Base-by-base conservation (phyloP, 2,113 vertebrate species). In the Dipodomys spectabilis region DNA sequence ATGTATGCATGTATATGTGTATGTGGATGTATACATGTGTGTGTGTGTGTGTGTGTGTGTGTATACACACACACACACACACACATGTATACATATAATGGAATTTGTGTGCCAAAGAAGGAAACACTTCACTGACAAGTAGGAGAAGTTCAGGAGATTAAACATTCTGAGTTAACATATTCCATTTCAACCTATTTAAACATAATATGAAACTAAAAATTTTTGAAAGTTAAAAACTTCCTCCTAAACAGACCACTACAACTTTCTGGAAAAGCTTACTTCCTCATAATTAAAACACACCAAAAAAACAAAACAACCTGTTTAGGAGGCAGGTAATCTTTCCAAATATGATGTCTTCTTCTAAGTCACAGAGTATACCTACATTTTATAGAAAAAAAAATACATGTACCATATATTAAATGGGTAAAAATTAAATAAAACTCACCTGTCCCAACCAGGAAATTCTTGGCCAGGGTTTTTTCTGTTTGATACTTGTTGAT, bases 361-460 rank as follows among this genome's bases (percentile, higher is more conserved):
- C 71, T 67, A 84, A 25, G 39, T 3, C 30, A 83, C 0, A 82
- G 8, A 89, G 84, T 30, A 94, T 69, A 60, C 30, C 35, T 94
- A 22, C 6, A 82, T 69, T 27, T 84, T 82, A 94, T 11, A 89
- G 22, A 57, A 64, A 25, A 19, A 27, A 91, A 60, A 23, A 79
- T 28, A 83, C 23, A 80, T 60, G 44, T 74, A 91, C 82, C 32
- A 79, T 18, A 65, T 67, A 90, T 57, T 87, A 77, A 90, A 68
- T 18, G 60, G 22, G 13, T 69, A 57, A 28, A 8, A 92, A 83
- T n/a, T 79, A 65, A 91, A 65, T 82, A 95, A 92, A 69, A 93
- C 91, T 89, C 90, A 98, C 98, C 96, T 98, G 97, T 78, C 98
- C 98, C 85, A 98, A 53, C 98, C 98, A 98, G 0, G 97, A 97